These are phyloP conservation scores for Eolophus roseicapilla DNA, from an alignment of 2,113 vertebrate species.

Conservation along the genomic window DNA sequence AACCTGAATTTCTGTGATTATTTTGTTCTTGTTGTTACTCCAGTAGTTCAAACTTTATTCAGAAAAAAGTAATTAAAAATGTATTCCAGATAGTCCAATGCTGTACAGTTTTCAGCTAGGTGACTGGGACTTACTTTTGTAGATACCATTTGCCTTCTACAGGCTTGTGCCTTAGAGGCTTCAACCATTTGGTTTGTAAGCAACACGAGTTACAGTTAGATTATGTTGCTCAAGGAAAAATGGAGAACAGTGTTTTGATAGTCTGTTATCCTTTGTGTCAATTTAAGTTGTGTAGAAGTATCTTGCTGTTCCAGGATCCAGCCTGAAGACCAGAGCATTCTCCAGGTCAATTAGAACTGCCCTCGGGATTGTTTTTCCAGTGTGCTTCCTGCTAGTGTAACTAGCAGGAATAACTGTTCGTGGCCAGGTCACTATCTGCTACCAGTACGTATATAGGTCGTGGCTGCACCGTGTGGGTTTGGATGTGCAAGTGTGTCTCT, in stretches of 20 bases:
- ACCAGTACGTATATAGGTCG: not conserved
- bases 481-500: not conserved
- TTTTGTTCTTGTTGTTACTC: not conserved
- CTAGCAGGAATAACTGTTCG: rapidly evolving
- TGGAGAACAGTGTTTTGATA: not conserved
- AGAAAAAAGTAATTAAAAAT: not conserved
- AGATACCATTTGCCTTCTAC: not conserved
- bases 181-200: not conserved
- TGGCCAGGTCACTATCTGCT: rapidly evolving
- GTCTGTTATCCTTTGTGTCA: not conserved
- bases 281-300: not conserved
- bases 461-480: not conserved
- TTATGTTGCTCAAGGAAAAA: not conserved
- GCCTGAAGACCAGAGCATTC: not conserved
- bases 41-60: not conserved
- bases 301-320: not conserved
- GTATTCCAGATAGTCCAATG: not conserved
- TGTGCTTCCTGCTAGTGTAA: not conserved
- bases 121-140: not conserved
- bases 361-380: not conserved
- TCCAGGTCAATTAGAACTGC: not conserved
- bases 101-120: not conserved
- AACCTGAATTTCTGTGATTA: not conserved
- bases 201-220: not conserved
- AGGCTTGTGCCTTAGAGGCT: not conserved